Conservation (phyloP, 2,888 invertebrate genomes). For the Antheraea yamamai region DNA sequence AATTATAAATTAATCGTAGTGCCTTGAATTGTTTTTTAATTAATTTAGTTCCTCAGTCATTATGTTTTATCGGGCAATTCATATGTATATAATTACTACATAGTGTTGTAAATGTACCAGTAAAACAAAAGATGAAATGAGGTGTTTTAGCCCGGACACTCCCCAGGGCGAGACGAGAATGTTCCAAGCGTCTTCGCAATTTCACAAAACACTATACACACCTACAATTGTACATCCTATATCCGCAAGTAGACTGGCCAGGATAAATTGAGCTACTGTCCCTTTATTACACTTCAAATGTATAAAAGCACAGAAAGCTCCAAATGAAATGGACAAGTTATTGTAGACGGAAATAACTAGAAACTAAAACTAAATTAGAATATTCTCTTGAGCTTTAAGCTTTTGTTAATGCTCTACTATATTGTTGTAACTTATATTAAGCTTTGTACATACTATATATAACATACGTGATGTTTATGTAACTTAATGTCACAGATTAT, state of each 20-base stretch:
- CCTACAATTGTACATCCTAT: conserved; percentile 53
- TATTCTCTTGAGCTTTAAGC: conserved; percentile 66
- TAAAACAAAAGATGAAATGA: conserved; percentile 58
- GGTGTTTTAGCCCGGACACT: conserved; percentile 72
- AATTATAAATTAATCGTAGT: too few species aligned
- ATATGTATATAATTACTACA: conserved; percentile 29
- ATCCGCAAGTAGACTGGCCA: conserved; percentile 55
- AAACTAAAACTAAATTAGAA: conserved; percentile 74
- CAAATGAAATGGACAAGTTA: conserved; percentile 49
- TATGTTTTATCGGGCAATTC: conserved; percentile 34
- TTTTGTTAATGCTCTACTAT: conserved; percentile 33
- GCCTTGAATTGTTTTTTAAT: not conserved
- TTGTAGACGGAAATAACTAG: conserved; percentile 72
- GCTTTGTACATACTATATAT: not conserved
- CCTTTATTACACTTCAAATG: conserved; percentile 37
- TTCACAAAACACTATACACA: conserved; percentile 70
- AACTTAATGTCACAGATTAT: not conserved
- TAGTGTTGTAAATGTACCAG: conserved; percentile 22
- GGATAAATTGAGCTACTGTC: conserved; percentile 46
- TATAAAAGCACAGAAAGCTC: conserved; percentile 50
- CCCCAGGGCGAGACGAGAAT: conserved; percentile 63
- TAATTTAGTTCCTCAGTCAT: not conserved
- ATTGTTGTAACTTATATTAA: conserved; percentile 13
- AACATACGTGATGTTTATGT: not conserved
- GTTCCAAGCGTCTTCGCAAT: conserved; percentile 70